Percentiles rank a stretch among this genome's conserved stretches.
Evolutionary conservation across 2,888 invertebrate species (phyloP).

Genomic region (Drosophila aldrichi): DNA sequence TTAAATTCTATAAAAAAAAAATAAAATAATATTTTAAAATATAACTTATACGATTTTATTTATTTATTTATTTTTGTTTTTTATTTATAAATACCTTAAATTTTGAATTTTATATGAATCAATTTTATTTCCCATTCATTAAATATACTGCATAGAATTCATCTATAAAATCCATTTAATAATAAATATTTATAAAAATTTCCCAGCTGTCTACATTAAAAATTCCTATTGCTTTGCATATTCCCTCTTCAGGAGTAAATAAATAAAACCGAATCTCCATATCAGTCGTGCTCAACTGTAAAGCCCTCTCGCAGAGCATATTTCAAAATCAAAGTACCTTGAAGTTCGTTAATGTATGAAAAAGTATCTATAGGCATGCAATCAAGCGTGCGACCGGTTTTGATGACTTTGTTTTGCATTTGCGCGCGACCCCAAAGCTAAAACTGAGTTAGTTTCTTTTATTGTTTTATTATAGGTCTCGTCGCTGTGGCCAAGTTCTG

Average conservation of each 20-base stretch:
- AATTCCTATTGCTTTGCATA: background rate
- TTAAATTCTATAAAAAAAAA: too few relatives aligned
- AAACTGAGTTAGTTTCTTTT: conserved; percentile 50
- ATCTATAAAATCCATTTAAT: too few relatives aligned
- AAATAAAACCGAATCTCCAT: background rate
- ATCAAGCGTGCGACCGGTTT: conserved; percentile 59
- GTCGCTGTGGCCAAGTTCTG: conserved; percentile 8
- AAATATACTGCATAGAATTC: too few relatives aligned
- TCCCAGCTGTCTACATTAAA: too few relatives aligned
- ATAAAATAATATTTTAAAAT: too few relatives aligned
- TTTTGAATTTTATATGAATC: too few relatives aligned
- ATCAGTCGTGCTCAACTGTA: background rate
- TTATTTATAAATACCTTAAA: too few relatives aligned
- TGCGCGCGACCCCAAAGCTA: conserved; percentile 16
- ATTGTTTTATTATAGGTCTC: conserved; percentile 57
- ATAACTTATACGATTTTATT: too few relatives aligned
- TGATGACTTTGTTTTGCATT: conserved; percentile 60
- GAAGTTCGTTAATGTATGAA: conserved; percentile 19
- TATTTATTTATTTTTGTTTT: too few relatives aligned
- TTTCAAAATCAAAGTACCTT: background rate
- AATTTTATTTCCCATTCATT: too few relatives aligned
- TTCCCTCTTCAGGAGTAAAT: background rate
- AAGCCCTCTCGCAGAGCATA: background rate
- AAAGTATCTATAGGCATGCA: conserved; percentile 52
- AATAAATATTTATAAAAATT: background rate